Base-by-base conservation (phyloP, 2,113 vertebrate species). In the Melanerpes formicivorus region DNA sequence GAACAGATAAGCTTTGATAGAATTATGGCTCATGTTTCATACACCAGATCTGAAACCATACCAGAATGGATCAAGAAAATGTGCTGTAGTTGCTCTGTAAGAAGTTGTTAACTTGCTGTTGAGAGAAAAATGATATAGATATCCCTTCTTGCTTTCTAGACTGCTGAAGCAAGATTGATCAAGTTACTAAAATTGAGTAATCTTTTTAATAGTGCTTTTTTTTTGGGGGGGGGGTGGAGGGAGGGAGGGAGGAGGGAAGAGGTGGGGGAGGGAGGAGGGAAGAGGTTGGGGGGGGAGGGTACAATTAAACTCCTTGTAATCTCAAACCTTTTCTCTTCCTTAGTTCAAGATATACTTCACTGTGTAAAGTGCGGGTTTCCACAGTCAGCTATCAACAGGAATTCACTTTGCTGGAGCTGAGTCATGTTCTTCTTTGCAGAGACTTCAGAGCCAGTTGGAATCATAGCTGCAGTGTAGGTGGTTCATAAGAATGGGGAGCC, bases 1-100 rank as follows among this genome's bases (percentile, higher is more conserved):
- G 88, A 93, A 84, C 48, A 75, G 44, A 93, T 69, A 90, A 79
- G 21, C 54, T 81, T 59, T 93, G 70, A 88, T 90, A 93, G 90
- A 92, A 83, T 91, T 95, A 86, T 26, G 37, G 48, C 48, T 85
- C 48, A 29, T 78, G 62, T 88, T 88, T 83, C 44, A 59, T 42
- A 88, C 75, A 65, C 73, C 80, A 65, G 70, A 59, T 74, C 30
- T 85, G 82, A 90, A 94, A 78, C 17, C 30, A 34, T 25, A 90
- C 8, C 27, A 74, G 65, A 80, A 86, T 42, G 18, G 30, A 72
- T 90, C 4, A 16, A 90, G 73, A 75, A 78, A 93, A 88, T 48
- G 18, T 48, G 48, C 40, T 67, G 30, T 32, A 87, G 56, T 59
- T 79, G 82, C 50, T 84, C 46, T 73, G 26, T 58, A 62, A 60